These are phyloP conservation scores for Agrotis exclamationis DNA, from an alignment of 2,888 invertebrate species.

Conservation along the genomic window DNA sequence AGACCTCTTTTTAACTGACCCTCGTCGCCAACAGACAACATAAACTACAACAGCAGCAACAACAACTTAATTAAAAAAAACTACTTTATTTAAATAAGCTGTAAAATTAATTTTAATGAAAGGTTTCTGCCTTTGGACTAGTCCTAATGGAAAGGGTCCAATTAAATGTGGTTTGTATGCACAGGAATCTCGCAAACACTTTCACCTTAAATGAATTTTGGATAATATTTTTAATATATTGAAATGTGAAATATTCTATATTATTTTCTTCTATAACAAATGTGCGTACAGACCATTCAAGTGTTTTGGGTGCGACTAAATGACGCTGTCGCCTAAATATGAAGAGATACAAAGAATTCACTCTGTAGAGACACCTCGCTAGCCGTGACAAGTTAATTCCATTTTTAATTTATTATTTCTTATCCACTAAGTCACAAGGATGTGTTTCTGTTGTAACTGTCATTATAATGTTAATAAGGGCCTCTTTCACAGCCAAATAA, in stretches of 20 bases:
- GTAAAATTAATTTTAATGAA: constrained; percentile 31
- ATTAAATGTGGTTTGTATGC: constrained; percentile 65
- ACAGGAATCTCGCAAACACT: constrained; percentile 69
- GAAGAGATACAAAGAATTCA: constrained; percentile 16
- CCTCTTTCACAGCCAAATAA: constrained; percentile 64
- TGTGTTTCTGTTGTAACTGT: constrained; percentile 66
- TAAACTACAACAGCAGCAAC: background rate
- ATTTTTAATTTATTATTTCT: constrained; percentile 73
- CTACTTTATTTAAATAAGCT: constrained; percentile 1
- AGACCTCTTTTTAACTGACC: constrained; percentile 16
- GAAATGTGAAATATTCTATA: constrained; percentile 25
- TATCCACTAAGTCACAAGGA: constrained; percentile 61
- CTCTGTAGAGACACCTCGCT: constrained; percentile 46
- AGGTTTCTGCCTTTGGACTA: constrained; percentile 63
- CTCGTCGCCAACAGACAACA: constrained; percentile 5
- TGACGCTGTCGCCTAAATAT: background rate
- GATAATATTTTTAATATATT: constrained; percentile 20
- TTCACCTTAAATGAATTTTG: constrained; percentile 41
- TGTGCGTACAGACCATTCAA: constrained; percentile 52
- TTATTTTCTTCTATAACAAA: constrained; percentile 36
- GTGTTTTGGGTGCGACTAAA: constrained; percentile 6
- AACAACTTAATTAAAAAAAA: background rate
- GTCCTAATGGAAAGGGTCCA: constrained; percentile 55
- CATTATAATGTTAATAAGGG: constrained; percentile 59
- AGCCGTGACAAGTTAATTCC: constrained; percentile 65